Conservation (phyloP, 2,888 invertebrate genomes). For the Eupithecia exiguata region DNA sequence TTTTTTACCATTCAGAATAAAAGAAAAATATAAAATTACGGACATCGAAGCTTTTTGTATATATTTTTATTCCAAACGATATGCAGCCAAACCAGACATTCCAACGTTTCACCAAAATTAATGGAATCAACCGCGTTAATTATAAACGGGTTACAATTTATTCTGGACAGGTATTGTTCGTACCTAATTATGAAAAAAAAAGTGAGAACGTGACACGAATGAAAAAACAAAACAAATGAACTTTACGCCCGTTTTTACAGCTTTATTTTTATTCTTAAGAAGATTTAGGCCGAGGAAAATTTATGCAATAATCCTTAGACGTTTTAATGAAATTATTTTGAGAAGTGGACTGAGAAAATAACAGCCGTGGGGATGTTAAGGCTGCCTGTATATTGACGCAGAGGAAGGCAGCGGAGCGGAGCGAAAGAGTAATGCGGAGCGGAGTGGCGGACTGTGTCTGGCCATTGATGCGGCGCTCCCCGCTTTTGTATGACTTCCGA, state of each 20-base stretch:
- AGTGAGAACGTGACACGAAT: conserved; percentile 63
- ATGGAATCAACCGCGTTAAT: neutral
- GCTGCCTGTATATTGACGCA: too few species aligned
- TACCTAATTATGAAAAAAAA: conserved; percentile 38
- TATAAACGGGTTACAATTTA: conserved; percentile 4
- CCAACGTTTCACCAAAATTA: neutral
- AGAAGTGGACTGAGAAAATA: conserved; percentile 21
- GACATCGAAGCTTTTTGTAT: neutral
- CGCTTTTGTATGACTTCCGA: too few species aligned
- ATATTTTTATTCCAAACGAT: neutral
- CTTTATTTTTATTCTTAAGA: conserved; percentile 30
- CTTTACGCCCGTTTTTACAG: conserved; percentile 38
- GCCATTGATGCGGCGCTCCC: too few species aligned
- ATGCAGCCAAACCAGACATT: neutral
- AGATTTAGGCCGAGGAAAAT: conserved; percentile 39
- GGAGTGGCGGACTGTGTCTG: too few species aligned
- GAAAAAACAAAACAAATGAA: conserved; percentile 62
- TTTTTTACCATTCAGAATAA: neutral
- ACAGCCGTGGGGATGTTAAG: conserved; percentile 8
- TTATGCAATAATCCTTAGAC: conserved; percentile 39
- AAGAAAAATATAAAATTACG: neutral
- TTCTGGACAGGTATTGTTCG: conserved; percentile 3
- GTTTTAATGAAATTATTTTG: conserved; percentile 38
- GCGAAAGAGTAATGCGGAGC: too few species aligned
- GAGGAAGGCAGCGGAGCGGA: too few species aligned